Evolutionary conservation across 2,888 invertebrate genomes (phyloP), one percentile per base, ranked within the genome.

Genomic region (Cheilosia impressa): DNA sequence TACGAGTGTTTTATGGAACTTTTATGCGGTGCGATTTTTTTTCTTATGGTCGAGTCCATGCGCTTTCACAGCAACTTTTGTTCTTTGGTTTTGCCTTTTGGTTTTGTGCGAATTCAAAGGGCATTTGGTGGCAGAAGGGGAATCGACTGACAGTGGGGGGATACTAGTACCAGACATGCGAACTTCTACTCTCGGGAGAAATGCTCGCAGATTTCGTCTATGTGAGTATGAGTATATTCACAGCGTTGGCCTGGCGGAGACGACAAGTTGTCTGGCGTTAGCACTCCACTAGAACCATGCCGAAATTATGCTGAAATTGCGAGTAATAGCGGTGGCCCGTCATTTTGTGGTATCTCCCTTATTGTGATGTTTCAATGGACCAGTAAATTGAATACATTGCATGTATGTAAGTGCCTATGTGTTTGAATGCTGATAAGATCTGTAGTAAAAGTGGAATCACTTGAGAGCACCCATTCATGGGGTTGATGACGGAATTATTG

Each of bases 61-160:
- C 84, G 84, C 84, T 75, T 79, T 75, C 58, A 34, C 47, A 65
- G 69, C 58, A 69, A 79, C 60, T 66, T 75, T 69, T 71, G 60
- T 75, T 79, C 53, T 75, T 79, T 80, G 69, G 65, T 52, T 79
- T 84, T 79, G 57, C 60, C 69, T 77, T 82, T 66, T 47, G 45
- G 17, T 45, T 45, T 17, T 15, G 45, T 24, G 24, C 38, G 55
- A 73, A 62, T 57, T 58, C 45, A 55, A 41, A 71, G 58, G 68
- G 58, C 45, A 53, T 58, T 41, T 34, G 43, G 53, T 24, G 41
- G n/a, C 4, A 31, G 65, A 45, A 63, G 2, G 31, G 53, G 58
- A 63, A 62, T 22, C 4, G 47, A 10, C 43, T 43, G 43, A n/a
- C 43, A 13, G 22, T 13, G 22, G 62, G 41, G 43, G 52, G 58